A percentile compares a stretch with the other conserved stretches of the same genome.
Evolutionary conservation across 1,140 invertebrate genomes (phyloP).

Genomic region (Calephelis nemesis): DNA sequence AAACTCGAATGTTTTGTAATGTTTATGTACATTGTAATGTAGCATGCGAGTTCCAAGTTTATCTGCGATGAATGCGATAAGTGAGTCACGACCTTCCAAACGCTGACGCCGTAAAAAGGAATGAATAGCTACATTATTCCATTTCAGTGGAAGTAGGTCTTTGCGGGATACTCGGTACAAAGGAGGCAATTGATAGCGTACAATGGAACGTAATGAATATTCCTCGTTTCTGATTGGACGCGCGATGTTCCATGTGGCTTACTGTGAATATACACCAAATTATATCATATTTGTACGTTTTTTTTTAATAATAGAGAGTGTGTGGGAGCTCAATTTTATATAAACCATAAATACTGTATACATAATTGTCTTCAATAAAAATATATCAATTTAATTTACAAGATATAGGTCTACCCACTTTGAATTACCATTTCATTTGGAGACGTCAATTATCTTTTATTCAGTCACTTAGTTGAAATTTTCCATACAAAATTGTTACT

Average conservation of each 20-base stretch:
- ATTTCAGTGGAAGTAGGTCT: slow-evolving; percentile 31
- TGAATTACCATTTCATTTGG: too few species aligned
- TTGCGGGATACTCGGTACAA: slow-evolving; percentile 13
- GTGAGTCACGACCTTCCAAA: slow-evolving; percentile 17
- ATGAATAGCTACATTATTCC: slow-evolving; percentile 30
- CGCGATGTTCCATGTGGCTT: neutral
- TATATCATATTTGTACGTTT: neutral
- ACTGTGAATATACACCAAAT: slow-evolving; percentile 1
- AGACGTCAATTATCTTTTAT: too few species aligned
- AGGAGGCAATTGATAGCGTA: slow-evolving; percentile 23
- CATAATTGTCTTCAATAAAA: too few species aligned
- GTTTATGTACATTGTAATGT: slow-evolving; percentile 16
- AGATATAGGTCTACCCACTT: too few species aligned
- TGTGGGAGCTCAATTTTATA: neutral
- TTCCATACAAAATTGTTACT: too few species aligned
- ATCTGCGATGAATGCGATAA: slow-evolving; percentile 13
- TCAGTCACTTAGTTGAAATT: too few species aligned
- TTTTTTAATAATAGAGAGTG: neutral
- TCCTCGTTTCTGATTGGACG: slow-evolving; percentile 1
- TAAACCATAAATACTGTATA: neutral
- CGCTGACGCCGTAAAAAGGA: slow-evolving; percentile 25
- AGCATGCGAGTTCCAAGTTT: slow-evolving; percentile 10
- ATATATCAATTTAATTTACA: too few species aligned
- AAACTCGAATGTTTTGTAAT: slow-evolving; percentile 7
- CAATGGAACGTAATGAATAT: slow-evolving; percentile 30